These are phyloP conservation scores for Microctonus hyperodae DNA, from an alignment of 2,888 invertebrate genomes.

Conservation along the genomic window DNA sequence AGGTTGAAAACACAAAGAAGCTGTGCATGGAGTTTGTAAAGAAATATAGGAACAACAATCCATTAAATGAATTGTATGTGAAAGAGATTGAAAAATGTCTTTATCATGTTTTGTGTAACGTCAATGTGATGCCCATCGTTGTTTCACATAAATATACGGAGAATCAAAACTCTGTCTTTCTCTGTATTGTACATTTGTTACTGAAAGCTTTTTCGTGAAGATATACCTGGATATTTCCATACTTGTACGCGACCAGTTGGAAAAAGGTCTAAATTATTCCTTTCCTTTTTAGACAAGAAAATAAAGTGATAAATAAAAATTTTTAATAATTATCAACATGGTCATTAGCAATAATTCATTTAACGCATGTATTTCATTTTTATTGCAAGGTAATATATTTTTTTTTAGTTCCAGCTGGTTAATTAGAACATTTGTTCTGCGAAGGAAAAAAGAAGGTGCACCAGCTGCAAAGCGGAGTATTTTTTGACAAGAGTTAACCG, in stretches of 20 bases:
- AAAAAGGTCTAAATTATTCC: neutral
- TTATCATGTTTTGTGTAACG: constrained; percentile 34
- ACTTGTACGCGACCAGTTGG: neutral
- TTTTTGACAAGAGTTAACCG: neutral
- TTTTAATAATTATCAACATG: constrained; percentile 1
- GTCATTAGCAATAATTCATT: constrained; percentile 20
- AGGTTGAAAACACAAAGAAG: constrained; percentile 6
- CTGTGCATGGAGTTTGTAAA: constrained; percentile 17
- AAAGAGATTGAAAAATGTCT: constrained; percentile 41
- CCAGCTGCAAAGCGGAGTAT: constrained; percentile 40
- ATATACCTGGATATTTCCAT: constrained; percentile 1
- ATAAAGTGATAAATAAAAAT: neutral
- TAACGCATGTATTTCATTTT: neutral
- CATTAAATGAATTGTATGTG: constrained; percentile 33
- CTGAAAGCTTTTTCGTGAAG: constrained; percentile 5
- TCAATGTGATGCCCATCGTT: neutral
- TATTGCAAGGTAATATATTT: constrained; percentile 5
- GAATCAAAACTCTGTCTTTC: constrained; percentile 28
- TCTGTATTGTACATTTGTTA: constrained; percentile 12
- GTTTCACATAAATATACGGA: constrained; percentile 9
- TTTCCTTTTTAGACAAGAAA: neutral
- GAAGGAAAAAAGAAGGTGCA: constrained; percentile 18
- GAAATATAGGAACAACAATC: constrained; percentile 36
- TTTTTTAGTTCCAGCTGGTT: constrained; percentile 30
- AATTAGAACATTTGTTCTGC: constrained; percentile 43